phyloP scores from a whole-genome alignment of 2,113 vertebrate species.

The Perccottus glenii region DNA sequence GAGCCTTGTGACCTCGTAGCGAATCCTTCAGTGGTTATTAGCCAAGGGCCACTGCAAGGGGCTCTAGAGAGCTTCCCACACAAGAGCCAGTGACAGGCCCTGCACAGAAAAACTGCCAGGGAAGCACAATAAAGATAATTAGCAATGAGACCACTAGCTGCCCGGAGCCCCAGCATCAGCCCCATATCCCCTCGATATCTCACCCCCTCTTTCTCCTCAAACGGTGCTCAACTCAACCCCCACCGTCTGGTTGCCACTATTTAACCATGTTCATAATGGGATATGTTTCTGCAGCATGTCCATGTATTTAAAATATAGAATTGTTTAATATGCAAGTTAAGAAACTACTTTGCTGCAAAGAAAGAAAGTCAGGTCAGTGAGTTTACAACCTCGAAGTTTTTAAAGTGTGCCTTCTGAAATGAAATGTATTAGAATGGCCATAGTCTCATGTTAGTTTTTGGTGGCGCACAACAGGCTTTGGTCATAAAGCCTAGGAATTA shows the following conservation, averaged over 20 bases:
- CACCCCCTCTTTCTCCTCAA: conserved; percentile 43
- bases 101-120: conserved; percentile 69
- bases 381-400: too few relatives aligned
- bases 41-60: conserved; percentile 50
- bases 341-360: background rate
- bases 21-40: conserved; percentile 70
- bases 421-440: background rate
- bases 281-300: background rate
- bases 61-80: conserved; percentile 61
- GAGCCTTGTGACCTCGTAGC: conserved; percentile 53
- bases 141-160: conserved; percentile 71
- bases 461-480: conserved; percentile 7
- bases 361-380: too few relatives aligned
- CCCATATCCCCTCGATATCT: conserved; percentile 47
- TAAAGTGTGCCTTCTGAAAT: too few relatives aligned
- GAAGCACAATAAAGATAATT: conserved; percentile 81
- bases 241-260: conserved; percentile 18
- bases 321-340: too few relatives aligned
- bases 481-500: conserved; percentile 9
- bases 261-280: conserved; percentile 9
- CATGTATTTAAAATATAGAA: too few relatives aligned
- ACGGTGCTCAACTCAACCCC: conserved; percentile 46
- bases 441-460: background rate
- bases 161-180: conserved; percentile 38
- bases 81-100: conserved; percentile 63